These are phyloP conservation scores for Pheosia tremula DNA, from an alignment of 2,888 invertebrate genomes.

Conservation along the genomic window DNA sequence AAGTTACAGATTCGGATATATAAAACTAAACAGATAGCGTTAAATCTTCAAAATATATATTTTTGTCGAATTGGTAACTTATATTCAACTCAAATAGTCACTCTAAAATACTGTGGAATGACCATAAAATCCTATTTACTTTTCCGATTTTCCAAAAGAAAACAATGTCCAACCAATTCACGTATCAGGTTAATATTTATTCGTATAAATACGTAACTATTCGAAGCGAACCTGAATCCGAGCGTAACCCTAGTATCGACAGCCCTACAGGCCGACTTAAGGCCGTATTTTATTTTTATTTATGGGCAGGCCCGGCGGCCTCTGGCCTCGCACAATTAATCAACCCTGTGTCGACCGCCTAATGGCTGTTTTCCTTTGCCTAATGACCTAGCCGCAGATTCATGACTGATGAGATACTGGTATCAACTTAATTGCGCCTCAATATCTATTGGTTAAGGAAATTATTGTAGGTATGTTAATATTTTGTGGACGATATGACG, in stretches of 20 bases:
- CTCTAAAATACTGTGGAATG: too few relatives aligned
- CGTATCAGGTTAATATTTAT: neutral
- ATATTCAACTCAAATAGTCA: too few relatives aligned
- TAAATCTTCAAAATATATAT: too few relatives aligned
- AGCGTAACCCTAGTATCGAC: slow-evolving; percentile 30
- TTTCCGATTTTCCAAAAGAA: neutral
- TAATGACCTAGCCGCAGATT: slow-evolving; percentile 60
- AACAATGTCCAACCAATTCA: neutral
- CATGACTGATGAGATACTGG: slow-evolving; percentile 43
- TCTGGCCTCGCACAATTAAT: slow-evolving; percentile 62
- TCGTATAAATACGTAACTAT: slow-evolving; percentile 1
- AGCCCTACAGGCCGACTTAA: slow-evolving; percentile 41
- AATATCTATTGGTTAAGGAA: slow-evolving; percentile 17
- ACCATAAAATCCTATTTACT: neutral
- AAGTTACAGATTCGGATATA: too few relatives aligned
- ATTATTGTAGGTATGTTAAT: slow-evolving; percentile 4
- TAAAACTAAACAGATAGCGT: too few relatives aligned
- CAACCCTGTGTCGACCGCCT: slow-evolving; percentile 56
- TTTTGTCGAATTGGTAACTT: too few relatives aligned
- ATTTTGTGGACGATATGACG: neutral
- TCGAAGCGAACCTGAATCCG: neutral
- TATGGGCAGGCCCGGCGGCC: slow-evolving; percentile 51
- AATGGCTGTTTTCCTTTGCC: slow-evolving; percentile 65
- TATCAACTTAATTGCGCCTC: slow-evolving; percentile 43
- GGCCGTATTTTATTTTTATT: slow-evolving; percentile 69